Evolutionary conservation across 2,888 invertebrate species (phyloP).

Genomic region (Euzetes globulus): DNA sequence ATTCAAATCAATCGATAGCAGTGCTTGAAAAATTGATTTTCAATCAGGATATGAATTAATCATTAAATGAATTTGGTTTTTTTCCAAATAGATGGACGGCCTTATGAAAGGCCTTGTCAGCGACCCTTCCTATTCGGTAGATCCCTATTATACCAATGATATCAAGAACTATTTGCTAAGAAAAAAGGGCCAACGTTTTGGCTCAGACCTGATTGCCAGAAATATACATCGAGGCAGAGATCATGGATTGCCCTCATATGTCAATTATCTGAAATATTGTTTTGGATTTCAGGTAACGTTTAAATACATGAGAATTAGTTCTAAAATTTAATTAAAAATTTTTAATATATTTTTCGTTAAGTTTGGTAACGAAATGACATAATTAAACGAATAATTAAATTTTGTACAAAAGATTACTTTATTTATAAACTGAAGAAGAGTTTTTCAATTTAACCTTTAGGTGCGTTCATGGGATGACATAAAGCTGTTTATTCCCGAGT

Average conservation of each 20-base stretch:
- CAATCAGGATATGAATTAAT: no score
- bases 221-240: conserved; percentile 72
- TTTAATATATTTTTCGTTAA: no score
- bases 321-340: no score
- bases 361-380: no score
- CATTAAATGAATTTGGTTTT: no score
- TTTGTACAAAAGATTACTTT: background rate
- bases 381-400: background rate
- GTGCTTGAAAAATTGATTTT: no score
- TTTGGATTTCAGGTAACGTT: conserved; percentile 24
- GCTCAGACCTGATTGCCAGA: conserved; percentile 65
- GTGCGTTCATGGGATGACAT: conserved; percentile 32
- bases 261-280: conserved; percentile 65
- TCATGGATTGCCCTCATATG: conserved; percentile 65
- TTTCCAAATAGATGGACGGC: conserved; percentile 44
- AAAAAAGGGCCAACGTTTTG: conserved; percentile 67
- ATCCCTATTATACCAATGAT: conserved; percentile 49
- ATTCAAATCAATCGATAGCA: no score
- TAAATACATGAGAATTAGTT: no score
- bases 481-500: conserved; percentile 29
- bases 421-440: background rate
- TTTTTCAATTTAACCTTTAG: background rate
- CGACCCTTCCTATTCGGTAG: conserved; percentile 49
- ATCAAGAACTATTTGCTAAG: conserved; percentile 56
- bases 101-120: conserved; percentile 49